Evolutionary conservation across 2,113 vertebrate species (phyloP).

Genomic region (Herpailurus yagouaroundi): DNA sequence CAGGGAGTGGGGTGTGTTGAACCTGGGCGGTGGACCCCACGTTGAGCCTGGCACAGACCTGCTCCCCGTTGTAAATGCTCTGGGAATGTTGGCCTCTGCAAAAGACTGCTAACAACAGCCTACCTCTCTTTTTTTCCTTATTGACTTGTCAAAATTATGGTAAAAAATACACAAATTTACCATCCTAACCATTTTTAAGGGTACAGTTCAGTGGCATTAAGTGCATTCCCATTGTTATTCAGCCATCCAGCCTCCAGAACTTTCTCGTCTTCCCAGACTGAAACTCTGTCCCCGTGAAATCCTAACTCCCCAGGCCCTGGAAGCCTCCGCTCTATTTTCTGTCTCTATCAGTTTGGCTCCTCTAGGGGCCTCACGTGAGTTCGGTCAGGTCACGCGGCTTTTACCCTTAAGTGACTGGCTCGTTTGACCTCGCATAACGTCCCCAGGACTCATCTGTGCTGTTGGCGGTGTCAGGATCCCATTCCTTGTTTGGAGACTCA

Average conservation of each 20-base stretch:
- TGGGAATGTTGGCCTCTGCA: neutral
- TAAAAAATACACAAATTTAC: neutral
- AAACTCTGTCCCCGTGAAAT: neutral
- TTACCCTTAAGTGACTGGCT: neutral
- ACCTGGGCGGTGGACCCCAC: neutral
- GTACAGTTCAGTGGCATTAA: no score
- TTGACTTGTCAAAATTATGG: neutral
- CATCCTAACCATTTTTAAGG: neutral
- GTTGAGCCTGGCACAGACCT: neutral
- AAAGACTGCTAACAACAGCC: neutral
- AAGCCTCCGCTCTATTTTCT: neutral
- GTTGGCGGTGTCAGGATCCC: neutral
- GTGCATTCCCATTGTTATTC: rapidly evolving
- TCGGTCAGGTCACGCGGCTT: no score
- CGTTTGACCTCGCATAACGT: rapidly evolving
- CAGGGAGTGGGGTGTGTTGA: rapidly evolving
- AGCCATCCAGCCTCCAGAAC: neutral
- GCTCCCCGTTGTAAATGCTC: neutral
- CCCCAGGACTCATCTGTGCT: no score
- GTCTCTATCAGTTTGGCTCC: neutral
- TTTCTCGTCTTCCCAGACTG: neutral
- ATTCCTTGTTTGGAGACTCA: neutral
- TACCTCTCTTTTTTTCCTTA: neutral
- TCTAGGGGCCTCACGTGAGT: no score
- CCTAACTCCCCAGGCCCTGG: neutral